phyloP scores from a whole-genome alignment of 2,113 vertebrate species.

The Polypterus senegalus region DNA sequence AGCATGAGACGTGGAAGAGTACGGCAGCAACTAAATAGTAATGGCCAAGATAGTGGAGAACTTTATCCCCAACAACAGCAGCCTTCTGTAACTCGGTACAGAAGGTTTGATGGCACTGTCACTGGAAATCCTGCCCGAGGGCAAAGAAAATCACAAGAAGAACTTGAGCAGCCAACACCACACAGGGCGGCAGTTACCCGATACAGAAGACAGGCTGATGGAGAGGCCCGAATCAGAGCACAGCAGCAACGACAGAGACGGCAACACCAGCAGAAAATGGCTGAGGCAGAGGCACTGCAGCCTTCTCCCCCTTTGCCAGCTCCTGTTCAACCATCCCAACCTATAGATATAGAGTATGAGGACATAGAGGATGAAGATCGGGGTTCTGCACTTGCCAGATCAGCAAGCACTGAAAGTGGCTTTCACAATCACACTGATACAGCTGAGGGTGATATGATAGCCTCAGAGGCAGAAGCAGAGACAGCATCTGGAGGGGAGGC shows the following conservation, averaged over 20 bases:
- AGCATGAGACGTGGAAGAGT: constrained; percentile 14
- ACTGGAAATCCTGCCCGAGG: constrained; percentile 11
- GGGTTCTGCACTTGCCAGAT: constrained; percentile 59
- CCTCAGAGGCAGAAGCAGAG: constrained; percentile 43
- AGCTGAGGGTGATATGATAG: constrained; percentile 76
- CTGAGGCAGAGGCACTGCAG: constrained; percentile 29
- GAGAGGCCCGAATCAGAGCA: constrained; percentile 39
- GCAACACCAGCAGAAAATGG: constrained; percentile 38
- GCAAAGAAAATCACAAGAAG: constrained; percentile 24
- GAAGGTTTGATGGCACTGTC: constrained; percentile 29
- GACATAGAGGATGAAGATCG: constrained; percentile 61
- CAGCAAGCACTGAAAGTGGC: constrained; percentile 86
- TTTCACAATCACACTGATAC: constrained; percentile 90
- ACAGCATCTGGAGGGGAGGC: constrained; percentile 36
- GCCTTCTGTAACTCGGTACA: constrained; percentile 20
- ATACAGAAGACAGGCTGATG: constrained; percentile 49
- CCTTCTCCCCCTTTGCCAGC: constrained; percentile 10
- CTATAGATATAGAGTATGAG: constrained; percentile 9
- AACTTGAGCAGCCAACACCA: constrained; percentile 34
- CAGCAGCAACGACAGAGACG: constrained; percentile 42
- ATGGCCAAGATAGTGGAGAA: background rate
- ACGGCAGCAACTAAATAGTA: constrained; percentile 27
- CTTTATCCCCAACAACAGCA: constrained; percentile 10
- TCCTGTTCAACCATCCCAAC: background rate
- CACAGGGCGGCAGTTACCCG: constrained; percentile 42